Evolutionary conservation across 2,797 vertebrate genomes (phyloP).

Genomic region (Sylvilagus floridanus): DNA sequence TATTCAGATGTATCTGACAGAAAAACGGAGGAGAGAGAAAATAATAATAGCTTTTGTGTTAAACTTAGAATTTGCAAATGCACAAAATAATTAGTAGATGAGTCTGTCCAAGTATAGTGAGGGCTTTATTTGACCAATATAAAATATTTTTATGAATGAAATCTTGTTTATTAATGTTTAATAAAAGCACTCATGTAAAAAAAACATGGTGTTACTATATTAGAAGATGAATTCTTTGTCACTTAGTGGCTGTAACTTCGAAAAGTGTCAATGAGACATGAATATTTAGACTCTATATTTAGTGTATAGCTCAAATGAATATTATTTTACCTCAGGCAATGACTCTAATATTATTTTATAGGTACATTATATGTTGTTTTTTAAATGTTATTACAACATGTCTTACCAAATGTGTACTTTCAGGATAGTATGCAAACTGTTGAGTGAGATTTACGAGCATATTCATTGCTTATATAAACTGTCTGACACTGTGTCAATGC

Average conservation of each 20-base stretch:
- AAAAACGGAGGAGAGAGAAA: not conserved
- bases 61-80: conserved; percentile 38
- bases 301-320: conserved; percentile 27
- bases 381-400: conserved; percentile 22
- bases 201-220: conserved; percentile 35
- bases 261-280: conserved; percentile 8
- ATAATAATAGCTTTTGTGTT: conserved; percentile 36
- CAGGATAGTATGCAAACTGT: conserved; percentile 95
- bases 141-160: conserved; percentile 58
- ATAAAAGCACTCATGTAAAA: not conserved
- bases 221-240: conserved; percentile 46
- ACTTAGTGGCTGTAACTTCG: conserved; percentile 19
- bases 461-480: conserved; percentile 98
- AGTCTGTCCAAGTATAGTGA: not conserved
- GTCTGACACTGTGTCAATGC: conserved; percentile 97
- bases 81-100: conserved; percentile 57
- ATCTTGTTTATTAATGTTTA: conserved; percentile 31
- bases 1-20: not conserved
- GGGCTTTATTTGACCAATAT: not conserved
- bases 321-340: conserved; percentile 50
- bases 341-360: conserved; percentile 40
- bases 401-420: conserved; percentile 77
- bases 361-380: not conserved
- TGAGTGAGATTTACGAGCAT: conserved; percentile 93
- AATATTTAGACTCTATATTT: not conserved